Percentiles rank a stretch among this genome's conserved stretches.
These are phyloP conservation scores for Diprion similis DNA, from an alignment of 1,140 invertebrate species.

Conservation along the genomic window DNA sequence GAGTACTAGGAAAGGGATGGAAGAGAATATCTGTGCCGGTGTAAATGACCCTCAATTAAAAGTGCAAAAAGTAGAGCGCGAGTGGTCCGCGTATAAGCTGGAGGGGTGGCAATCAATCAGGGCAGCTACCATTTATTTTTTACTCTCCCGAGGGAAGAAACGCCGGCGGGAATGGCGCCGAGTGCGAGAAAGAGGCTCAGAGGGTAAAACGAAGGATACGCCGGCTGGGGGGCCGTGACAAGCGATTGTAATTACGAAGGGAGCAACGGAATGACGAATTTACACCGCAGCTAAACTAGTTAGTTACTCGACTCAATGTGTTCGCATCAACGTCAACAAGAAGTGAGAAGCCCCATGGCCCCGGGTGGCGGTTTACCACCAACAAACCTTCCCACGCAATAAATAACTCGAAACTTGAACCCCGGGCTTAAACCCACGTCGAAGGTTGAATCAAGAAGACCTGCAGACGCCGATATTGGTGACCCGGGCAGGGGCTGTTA, in stretches of 20 bases:
- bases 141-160: conserved; percentile 13
- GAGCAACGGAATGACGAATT: conserved; percentile 29
- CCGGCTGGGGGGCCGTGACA: conserved; percentile 21
- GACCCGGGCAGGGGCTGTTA: too few relatives aligned
- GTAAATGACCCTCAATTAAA: conserved; percentile 38
- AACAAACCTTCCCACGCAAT: not conserved
- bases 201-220: not conserved
- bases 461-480: not conserved
- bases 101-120: conserved; percentile 37
- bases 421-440: conserved; percentile 4
- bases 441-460: not conserved
- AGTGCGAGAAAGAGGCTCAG: not conserved
- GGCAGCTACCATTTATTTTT: conserved; percentile 35
- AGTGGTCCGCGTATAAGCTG: conserved; percentile 3
- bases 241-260: conserved; percentile 31
- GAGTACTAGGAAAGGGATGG: not conserved
- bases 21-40: conserved; percentile 1
- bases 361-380: not conserved
- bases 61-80: conserved; percentile 20
- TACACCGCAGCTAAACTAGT: conserved; percentile 31
- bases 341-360: conserved; percentile 11
- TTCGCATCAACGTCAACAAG: conserved; percentile 28
- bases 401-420: conserved; percentile 5
- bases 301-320: conserved; percentile 32
- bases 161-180: not conserved